Evolutionary conservation across 1,140 invertebrate genomes (phyloP).

Genomic region (Pantala flavescens): DNA sequence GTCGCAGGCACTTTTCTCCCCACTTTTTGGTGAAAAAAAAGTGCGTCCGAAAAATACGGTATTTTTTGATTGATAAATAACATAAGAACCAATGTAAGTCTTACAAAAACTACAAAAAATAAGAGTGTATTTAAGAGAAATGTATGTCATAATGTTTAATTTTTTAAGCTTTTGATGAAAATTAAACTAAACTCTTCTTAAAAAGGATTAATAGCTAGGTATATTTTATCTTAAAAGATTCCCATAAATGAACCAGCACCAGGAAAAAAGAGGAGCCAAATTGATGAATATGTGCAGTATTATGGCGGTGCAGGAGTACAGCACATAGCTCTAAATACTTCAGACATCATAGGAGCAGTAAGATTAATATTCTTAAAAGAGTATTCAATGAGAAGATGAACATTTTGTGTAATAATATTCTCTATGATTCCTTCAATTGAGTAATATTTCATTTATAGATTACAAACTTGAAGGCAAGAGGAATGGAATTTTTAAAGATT

Average conservation of each 20-base stretch:
- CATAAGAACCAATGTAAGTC: no score
- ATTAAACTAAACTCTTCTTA: no score
- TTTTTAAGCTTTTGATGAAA: no score
- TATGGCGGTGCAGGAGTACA: constrained; percentile 96
- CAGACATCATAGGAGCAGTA: constrained; percentile 82
- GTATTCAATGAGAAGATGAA: neutral
- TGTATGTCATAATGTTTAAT: no score
- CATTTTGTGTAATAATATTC: neutral
- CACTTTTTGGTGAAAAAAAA: no score
- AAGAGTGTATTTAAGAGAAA: no score
- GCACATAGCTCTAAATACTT: constrained; percentile 92
- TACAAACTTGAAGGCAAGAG: constrained; percentile 64
- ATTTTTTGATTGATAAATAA: no score
- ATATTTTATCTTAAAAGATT: constrained; percentile 43
- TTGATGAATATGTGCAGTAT: constrained; percentile 97
- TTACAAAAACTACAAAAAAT: no score
- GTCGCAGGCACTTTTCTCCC: no score
- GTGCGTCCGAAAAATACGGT: no score
- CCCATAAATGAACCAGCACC: constrained; percentile 96
- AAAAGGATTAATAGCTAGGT: no score
- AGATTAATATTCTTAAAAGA: constrained; percentile 29
- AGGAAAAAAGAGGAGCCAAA: constrained; percentile 95
- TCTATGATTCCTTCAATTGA: neutral
- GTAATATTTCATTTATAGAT: constrained; percentile 47
- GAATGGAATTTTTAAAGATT: constrained; percentile 81